These are phyloP conservation scores for Anguilla megastoma DNA, from an alignment of 2,797 vertebrate genomes.

Conservation along the genomic window DNA sequence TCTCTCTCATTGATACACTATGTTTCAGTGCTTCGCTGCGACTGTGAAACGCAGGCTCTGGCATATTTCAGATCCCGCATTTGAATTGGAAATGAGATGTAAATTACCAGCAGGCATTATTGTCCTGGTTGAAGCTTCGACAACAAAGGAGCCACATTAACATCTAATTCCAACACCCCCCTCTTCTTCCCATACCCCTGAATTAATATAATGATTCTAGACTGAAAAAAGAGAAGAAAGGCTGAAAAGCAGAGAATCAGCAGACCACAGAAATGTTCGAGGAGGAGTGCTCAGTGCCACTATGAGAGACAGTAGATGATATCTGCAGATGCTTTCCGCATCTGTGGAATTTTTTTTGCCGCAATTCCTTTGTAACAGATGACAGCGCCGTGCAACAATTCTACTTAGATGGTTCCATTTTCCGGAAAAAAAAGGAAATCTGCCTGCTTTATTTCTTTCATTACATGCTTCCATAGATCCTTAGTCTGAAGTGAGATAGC, in stretches of 20 bases:
- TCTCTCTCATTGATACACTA: slow-evolving; percentile 64
- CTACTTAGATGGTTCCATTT: background rate
- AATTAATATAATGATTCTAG: slow-evolving; percentile 32
- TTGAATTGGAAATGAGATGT: slow-evolving; percentile 80
- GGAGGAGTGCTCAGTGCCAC: background rate
- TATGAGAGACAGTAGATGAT: background rate
- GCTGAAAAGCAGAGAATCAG: slow-evolving; percentile 39
- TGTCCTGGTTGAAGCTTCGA: slow-evolving; percentile 76
- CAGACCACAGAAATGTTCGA: slow-evolving; percentile 23
- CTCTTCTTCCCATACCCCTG: slow-evolving; percentile 19
- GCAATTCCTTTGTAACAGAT: background rate
- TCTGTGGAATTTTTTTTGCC: background rate
- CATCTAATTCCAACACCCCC: slow-evolving; percentile 69
- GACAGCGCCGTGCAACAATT: background rate
- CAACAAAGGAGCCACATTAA: slow-evolving; percentile 79
- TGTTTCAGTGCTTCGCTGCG: slow-evolving; percentile 63
- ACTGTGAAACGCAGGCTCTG: slow-evolving; percentile 59
- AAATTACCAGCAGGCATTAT: slow-evolving; percentile 76
- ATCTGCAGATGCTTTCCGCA: background rate
- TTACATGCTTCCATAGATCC: background rate
- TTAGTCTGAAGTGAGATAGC: background rate
- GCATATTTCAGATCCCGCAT: slow-evolving; percentile 65
- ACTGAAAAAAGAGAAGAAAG: background rate
- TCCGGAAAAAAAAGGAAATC: background rate
- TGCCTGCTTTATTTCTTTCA: slow-evolving; percentile 7